Percentiles rank a stretch among this genome's conserved stretches.
Evolutionary conservation across 2,888 invertebrate genomes (phyloP).

Genomic region (Toxonevra muliebris): DNA sequence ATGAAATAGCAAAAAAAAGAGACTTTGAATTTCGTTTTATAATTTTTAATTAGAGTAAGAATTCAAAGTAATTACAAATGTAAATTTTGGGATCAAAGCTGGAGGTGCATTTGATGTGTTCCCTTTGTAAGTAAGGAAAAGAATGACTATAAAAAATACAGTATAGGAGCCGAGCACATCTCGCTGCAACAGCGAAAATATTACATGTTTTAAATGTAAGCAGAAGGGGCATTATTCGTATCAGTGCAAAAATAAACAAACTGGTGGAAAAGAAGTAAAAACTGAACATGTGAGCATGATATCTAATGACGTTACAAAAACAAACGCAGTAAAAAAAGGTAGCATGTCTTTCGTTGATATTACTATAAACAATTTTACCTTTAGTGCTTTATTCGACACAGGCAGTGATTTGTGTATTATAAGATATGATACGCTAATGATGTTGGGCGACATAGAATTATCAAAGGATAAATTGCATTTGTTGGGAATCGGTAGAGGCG

Average conservation of each 20-base stretch:
- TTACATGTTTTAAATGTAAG: conserved; percentile 25
- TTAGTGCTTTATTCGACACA: conserved; percentile 9
- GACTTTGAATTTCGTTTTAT: no score
- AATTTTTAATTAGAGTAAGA: no score
- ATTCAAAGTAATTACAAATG: no score
- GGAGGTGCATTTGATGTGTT: no score
- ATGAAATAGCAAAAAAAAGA: no score
- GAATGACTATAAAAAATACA: no score
- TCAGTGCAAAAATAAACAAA: neutral
- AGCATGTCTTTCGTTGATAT: conserved; percentile 6
- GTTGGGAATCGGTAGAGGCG: neutral
- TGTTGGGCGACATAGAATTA: neutral
- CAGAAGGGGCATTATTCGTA: neutral
- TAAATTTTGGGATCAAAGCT: no score
- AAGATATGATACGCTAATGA: conserved; percentile 7
- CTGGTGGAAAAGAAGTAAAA: neutral
- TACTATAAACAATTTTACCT: no score
- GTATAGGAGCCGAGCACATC: no score
- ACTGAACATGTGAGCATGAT: conserved; percentile 2
- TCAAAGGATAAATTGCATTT: neutral
- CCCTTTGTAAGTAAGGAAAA: no score
- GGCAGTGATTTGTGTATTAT: conserved; percentile 9
- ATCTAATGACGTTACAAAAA: no score
- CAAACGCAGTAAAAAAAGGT: conserved; percentile 3
- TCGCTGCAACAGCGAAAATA: no score